Base-by-base conservation (phyloP, 2,888 invertebrate species). In the Ctena decussata region DNA sequence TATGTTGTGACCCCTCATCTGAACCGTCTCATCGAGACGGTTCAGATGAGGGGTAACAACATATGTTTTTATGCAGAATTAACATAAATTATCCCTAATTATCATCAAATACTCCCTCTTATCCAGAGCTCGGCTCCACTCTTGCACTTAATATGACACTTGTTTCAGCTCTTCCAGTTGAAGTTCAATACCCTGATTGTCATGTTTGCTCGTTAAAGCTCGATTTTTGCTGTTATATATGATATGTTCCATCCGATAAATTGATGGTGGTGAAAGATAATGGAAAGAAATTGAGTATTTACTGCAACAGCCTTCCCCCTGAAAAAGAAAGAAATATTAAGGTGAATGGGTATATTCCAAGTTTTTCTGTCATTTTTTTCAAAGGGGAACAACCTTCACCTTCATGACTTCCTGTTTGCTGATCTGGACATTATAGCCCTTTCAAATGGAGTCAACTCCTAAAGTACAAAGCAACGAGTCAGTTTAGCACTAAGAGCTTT, bases 221-320 rank as follows among this genome's bases (percentile, higher is more conserved):
- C 30, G 27, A 1, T 21, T 65, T 18, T 35, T 84, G 8, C 89
- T 92, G 49, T 88, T 83, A 96, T 99, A 99, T 94, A 99, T 97
- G 87, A 99, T 96, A 95, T 98, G 99, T 94, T 99, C 99, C 82
- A 99, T 95, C 21, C 98, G 98, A 94, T 99, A 98, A 98, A 99
- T 98, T 95, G 98, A 97, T 92, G 98, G 97, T 0, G 98, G 98
- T 27, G 97, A 97, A 0, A 98, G 97, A 96, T 99, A 98, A 96
- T 99, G 99, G 96, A 99, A 99, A 0, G 98, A 98, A 15, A 99
- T 97, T 0, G 99, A 98, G 95, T 90, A 92, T 73, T 90, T 87
- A 69, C 92, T 92, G 82, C 93, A 93, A 49, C 93, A 93, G 2
- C 90, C 88, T 1, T 81, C 74, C 1, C 92, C 91, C 93, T 93